phyloP scores from a whole-genome alignment of 2,888 invertebrate species.

The Apamea sordens region DNA sequence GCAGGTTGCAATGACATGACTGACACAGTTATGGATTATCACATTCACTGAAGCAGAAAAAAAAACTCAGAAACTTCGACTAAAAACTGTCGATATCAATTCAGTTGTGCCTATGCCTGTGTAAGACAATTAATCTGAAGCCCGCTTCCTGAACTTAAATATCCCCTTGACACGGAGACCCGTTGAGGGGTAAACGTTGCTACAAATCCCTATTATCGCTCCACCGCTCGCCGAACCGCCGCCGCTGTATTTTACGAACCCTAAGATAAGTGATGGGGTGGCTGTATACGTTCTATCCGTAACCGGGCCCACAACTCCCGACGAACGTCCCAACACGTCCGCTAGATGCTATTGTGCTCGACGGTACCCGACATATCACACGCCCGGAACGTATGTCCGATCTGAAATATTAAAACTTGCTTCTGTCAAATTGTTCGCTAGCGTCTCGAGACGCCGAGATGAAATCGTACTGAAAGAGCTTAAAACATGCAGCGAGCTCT shows the following conservation, averaged over 20 bases:
- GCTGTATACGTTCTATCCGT: slow-evolving; percentile 39
- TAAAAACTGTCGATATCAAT: neutral
- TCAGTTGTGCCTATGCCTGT: neutral
- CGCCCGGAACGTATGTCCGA: slow-evolving; percentile 46
- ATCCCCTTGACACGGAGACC: slow-evolving; percentile 26
- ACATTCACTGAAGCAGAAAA: neutral
- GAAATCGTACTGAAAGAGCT: slow-evolving; percentile 29
- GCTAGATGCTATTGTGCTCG: slow-evolving; percentile 28
- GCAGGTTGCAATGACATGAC: neutral
- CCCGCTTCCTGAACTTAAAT: slow-evolving; percentile 37
- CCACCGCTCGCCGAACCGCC: slow-evolving; percentile 25
- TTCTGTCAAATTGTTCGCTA: slow-evolving; percentile 45
- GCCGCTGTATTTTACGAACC: slow-evolving; percentile 44
- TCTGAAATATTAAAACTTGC: slow-evolving; percentile 63
- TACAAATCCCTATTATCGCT: slow-evolving; percentile 51
- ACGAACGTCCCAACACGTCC: slow-evolving; percentile 22
- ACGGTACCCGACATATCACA: slow-evolving; percentile 21
- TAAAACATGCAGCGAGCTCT: slow-evolving; percentile 20
- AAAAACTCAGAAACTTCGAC: neutral
- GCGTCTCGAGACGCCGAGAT: slow-evolving; percentile 37
- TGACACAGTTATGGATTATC: neutral
- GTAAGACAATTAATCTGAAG: slow-evolving; percentile 14
- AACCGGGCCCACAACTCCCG: slow-evolving; percentile 34
- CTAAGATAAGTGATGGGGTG: slow-evolving; percentile 48
- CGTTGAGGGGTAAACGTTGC: slow-evolving; percentile 45